Base-by-base conservation (phyloP, 1,140 invertebrate species). In the Drosophila serrata region DNA sequence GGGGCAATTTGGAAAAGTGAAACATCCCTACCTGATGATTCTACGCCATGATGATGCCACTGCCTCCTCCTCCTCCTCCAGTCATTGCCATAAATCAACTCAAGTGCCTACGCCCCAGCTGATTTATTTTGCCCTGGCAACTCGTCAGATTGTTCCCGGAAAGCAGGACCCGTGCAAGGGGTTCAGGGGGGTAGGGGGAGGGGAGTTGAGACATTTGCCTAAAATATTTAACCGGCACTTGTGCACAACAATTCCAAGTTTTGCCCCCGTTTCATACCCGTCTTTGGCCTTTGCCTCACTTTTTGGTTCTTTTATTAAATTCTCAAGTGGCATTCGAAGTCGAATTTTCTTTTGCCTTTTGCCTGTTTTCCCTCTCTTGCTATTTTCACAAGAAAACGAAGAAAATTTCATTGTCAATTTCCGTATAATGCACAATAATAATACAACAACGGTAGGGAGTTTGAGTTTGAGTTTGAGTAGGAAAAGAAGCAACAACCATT, bases 151-250 rank as follows among this genome's bases (percentile, higher is more conserved):
- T 24, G 40, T 35, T 45, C 24, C 43, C 33, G 42, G 27, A 29
- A 12, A 22, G 11, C 9, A n/a, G 3, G 12, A 12, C 8, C 12
- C 49, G 22, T 13, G 29, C 3, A 19, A 19, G 3, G 29, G 40
- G 43, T 8, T 35, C 19, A 31, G 45, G 43, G 62, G 62, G n/a
- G n/a, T n/a, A n/a, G n/a, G n/a, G n/a, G n/a, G n/a, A n/a, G n/a
- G n/a, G n/a, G n/a, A n/a, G 59, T 42, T 70, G 42, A 31, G 45
- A 59, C 72, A 82, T 87, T 88, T 87, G 76, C 76, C 85, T 88
- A 87, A 87, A 87, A 87, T 88, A 87, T 87, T 87, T 87, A 87
- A 87, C 84, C 85, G 76, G 84, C 84, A 87, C 84, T 87, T 87
- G 84, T 88, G 80, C 76, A 78, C 70, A 80, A 88, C 84, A 88